Percentiles rank a stretch among this genome's conserved stretches.
These are phyloP conservation scores for Mesodorylaimus sp. DNA, from an alignment of 2,888 invertebrate species.

Conservation along the genomic window DNA sequence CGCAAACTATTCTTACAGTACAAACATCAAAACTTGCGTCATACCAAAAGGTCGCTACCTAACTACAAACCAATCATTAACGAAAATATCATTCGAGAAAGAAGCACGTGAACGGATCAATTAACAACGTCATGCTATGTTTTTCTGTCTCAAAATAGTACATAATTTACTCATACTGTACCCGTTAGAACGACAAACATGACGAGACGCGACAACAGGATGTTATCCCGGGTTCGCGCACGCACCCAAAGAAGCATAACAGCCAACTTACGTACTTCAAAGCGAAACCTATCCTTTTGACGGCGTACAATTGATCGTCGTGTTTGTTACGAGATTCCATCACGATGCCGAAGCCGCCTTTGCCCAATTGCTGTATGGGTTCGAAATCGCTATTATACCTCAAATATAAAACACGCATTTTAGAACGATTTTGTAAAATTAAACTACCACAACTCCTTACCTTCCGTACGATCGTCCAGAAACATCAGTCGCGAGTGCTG, in stretches of 20 bases:
- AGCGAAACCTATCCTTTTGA: slow-evolving; percentile 75
- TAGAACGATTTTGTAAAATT: too few species aligned
- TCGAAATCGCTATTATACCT: slow-evolving; percentile 26
- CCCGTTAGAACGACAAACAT: too few species aligned
- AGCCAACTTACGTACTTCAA: slow-evolving; percentile 32
- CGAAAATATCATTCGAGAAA: too few species aligned
- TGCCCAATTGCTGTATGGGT: slow-evolving; percentile 32
- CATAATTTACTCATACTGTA: too few species aligned
- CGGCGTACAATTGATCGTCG: slow-evolving; percentile 80
- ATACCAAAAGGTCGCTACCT: neutral
- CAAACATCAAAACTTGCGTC: neutral
- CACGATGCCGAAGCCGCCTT: slow-evolving; percentile 86
- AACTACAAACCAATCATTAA: neutral
- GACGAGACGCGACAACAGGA: too few species aligned
- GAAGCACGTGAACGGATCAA: too few species aligned
- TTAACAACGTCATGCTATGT: too few species aligned
- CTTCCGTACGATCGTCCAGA: too few species aligned
- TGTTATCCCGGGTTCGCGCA: slow-evolving; percentile 2
- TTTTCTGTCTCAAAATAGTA: too few species aligned
- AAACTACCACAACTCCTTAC: too few species aligned
- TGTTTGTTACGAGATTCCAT: slow-evolving; percentile 82
- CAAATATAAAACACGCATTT: slow-evolving; percentile 3
- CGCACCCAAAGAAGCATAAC: slow-evolving; percentile 2
- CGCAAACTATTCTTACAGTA: too few species aligned
- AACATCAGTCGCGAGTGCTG: too few species aligned